A percentile compares a stretch with the other conserved stretches of the same genome.
Conservation (phyloP, 1,140 invertebrate species). For the Mizuhopecten yessoensis region DNA sequence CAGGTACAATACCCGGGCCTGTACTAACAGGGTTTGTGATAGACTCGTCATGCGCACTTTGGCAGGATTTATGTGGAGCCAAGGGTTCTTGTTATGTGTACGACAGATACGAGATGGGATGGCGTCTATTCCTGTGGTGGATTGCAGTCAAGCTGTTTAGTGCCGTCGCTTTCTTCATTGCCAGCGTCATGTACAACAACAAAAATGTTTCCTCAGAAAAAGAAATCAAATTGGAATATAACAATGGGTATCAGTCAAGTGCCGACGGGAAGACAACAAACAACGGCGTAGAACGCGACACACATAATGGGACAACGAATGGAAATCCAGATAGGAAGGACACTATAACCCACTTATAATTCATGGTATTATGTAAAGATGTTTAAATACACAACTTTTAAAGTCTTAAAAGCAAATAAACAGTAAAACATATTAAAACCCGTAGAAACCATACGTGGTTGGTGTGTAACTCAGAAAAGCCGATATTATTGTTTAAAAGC, state of each 20-base stretch:
- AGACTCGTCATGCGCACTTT: conserved; percentile 79
- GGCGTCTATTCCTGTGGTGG: conserved; percentile 66
- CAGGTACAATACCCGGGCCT: conserved; percentile 81
- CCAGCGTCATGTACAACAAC: conserved; percentile 20
- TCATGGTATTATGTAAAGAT: not conserved
- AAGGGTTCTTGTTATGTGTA: conserved; percentile 82
- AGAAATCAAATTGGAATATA: not conserved
- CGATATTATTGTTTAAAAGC: no score
- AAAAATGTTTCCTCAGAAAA: not conserved
- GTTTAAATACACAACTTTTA: not conserved
- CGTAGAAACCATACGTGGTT: not conserved
- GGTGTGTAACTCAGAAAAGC: no score
- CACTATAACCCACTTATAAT: not conserved
- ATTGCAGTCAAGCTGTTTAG: conserved; percentile 61
- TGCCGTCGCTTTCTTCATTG: conserved; percentile 50
- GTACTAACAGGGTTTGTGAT: conserved; percentile 78
- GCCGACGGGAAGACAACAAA: not conserved
- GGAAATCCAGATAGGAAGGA: not conserved
- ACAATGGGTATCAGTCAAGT: not conserved
- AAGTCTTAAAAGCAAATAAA: not conserved
- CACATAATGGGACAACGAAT: not conserved
- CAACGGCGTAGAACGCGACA: not conserved
- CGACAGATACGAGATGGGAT: conserved; percentile 77
- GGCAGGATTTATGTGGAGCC: conserved; percentile 79
- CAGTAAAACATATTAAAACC: not conserved